These are phyloP conservation scores for Ranitomeya variabilis DNA, from an alignment of 2,113 vertebrate genomes.

Conservation along the genomic window DNA sequence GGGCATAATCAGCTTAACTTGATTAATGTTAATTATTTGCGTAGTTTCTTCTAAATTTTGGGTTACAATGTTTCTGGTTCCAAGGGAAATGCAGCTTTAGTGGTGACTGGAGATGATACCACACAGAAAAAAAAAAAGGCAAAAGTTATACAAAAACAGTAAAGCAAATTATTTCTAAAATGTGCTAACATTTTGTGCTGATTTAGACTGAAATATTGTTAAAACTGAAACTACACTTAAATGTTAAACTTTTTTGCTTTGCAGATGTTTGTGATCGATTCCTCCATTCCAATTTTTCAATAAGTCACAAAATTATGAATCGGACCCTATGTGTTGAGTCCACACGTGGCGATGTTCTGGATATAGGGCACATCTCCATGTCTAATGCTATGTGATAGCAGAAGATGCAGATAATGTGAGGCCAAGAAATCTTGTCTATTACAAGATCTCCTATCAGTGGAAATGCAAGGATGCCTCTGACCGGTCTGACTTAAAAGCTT, in stretches of 20 bases:
- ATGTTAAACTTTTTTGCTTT: too few relatives aligned
- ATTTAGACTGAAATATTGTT: not conserved
- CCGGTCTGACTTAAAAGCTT: constrained; percentile 88
- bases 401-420: constrained; percentile 60
- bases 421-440: constrained; percentile 67
- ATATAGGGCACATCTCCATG: not conserved
- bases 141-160: not conserved
- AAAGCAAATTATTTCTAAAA: not conserved
- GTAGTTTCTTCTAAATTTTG: too few relatives aligned
- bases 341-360: not conserved
- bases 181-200: too few relatives aligned
- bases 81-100: not conserved
- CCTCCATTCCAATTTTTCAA: too few relatives aligned
- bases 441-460: constrained; percentile 66
- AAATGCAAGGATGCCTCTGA: constrained; percentile 69
- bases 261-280: too few relatives aligned
- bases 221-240: too few relatives aligned
- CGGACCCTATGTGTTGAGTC: not conserved
- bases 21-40: not conserved
- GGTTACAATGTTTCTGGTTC: too few relatives aligned
- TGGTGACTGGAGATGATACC: not conserved
- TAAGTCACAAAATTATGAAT: too few relatives aligned
- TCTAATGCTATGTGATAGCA: not conserved
- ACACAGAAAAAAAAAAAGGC: not conserved
- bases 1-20: too few relatives aligned